Conservation (phyloP, 2,113 vertebrate genomes). For the Smithornis capensis region DNA sequence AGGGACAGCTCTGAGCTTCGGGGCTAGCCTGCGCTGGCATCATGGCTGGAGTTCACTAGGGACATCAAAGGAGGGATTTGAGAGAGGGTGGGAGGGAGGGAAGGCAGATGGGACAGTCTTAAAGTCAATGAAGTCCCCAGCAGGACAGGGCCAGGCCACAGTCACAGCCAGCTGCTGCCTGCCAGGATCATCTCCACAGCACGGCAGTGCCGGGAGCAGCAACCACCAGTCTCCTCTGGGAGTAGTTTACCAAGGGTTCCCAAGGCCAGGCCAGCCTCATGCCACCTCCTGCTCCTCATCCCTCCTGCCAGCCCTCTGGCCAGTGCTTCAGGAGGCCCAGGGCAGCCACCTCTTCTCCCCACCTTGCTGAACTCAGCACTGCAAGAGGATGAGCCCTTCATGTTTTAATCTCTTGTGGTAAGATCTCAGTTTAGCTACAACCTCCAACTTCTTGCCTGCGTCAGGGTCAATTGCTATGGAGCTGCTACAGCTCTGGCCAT, state of each 20-base stretch:
- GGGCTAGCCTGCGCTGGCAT: conserved; percentile 72
- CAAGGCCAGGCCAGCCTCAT: background rate
- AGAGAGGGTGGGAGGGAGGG: conserved; percentile 47
- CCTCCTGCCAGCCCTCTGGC: background rate
- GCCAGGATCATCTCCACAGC: fast-evolving
- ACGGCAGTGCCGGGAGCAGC: fast-evolving
- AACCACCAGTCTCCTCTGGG: background rate
- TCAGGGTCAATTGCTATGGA: background rate
- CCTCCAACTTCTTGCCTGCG: background rate
- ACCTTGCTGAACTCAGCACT: background rate
- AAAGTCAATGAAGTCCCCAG: background rate
- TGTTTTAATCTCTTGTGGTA: background rate
- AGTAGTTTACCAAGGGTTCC: background rate
- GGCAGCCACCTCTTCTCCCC: background rate
- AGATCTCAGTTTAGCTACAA: background rate
- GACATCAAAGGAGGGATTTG: conserved; percentile 73
- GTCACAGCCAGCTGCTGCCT: background rate
- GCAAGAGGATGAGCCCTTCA: background rate
- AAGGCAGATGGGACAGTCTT: conserved; percentile 57
- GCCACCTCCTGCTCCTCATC: background rate
- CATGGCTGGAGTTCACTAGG: conserved; percentile 71
- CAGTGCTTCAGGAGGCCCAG: background rate
- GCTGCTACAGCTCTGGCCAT: background rate
- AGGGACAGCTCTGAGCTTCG: conserved; percentile 70
- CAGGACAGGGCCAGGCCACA: background rate